Conservation (phyloP, 2,113 vertebrate genomes). For the Eptesicus fuscus region DNA sequence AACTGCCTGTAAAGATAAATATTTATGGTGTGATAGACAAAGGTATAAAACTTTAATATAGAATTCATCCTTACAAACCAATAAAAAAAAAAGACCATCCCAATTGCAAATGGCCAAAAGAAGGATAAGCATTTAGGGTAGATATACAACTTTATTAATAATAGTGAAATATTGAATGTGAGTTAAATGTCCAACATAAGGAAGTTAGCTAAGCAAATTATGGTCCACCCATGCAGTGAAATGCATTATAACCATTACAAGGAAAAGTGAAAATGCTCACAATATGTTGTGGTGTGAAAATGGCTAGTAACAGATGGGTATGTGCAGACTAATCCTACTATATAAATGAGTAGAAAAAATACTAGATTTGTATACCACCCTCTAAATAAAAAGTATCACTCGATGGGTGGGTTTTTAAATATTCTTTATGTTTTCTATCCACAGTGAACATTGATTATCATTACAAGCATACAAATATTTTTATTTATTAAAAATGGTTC, state of each 20-base stretch:
- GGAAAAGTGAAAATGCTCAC: neutral
- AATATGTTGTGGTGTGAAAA: neutral
- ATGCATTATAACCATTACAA: neutral
- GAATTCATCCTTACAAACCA: neutral
- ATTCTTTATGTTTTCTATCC: neutral
- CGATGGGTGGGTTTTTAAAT: neutral
- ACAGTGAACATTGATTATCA: neutral
- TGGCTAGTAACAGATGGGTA: neutral
- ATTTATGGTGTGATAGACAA: neutral
- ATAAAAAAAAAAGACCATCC: neutral
- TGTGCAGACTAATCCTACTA: neutral
- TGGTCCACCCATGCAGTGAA: neutral
- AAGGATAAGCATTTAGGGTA: neutral
- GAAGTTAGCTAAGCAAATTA: neutral
- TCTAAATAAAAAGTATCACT: neutral
- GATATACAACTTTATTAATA: neutral
- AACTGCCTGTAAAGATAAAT: neutral
- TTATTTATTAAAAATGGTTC: constrained; percentile 13
- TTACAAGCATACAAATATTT: neutral
- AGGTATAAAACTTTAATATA: neutral
- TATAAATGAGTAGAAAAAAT: neutral
- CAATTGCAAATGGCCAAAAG: neutral
- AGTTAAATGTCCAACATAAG: neutral
- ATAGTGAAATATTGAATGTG: neutral
- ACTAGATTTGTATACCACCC: neutral